Conservation (phyloP, 2,888 invertebrate species). For the Catocala sponsa region DNA sequence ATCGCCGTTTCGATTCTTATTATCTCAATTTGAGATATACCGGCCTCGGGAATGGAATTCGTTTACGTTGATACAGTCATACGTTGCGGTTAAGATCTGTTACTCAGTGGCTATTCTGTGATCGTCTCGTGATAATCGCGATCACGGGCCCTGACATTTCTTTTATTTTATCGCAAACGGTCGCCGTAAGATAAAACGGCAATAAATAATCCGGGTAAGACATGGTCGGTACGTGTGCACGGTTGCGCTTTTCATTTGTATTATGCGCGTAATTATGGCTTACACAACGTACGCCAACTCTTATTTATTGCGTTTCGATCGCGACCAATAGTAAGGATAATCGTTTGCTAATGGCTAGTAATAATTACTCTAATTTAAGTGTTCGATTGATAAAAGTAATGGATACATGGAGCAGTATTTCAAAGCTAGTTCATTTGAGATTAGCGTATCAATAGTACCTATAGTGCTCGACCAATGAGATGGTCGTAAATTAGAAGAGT, state of each 20-base stretch:
- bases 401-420: constrained; percentile 16
- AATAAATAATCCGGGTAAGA: constrained; percentile 83
- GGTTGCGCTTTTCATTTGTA: constrained; percentile 82
- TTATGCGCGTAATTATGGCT: constrained; percentile 82
- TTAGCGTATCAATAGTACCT: constrained; percentile 8
- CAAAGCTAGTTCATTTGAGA: constrained; percentile 26
- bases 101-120: constrained; percentile 74
- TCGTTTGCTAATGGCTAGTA: constrained; percentile 69
- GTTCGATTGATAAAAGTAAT: constrained; percentile 44
- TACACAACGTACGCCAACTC: constrained; percentile 60
- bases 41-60: constrained; percentile 46
- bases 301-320: constrained; percentile 67
- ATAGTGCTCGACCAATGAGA: neutral
- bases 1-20: constrained; percentile 48
- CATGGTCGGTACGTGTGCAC: constrained; percentile 75
- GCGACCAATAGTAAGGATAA: constrained; percentile 66
- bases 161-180: constrained; percentile 85
- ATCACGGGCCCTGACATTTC: constrained; percentile 83
- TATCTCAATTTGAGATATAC: neutral
- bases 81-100: constrained; percentile 49
- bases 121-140: constrained; percentile 84
- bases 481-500: neutral
- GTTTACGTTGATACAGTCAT: constrained; percentile 29
- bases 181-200: constrained; percentile 81
- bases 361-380: constrained; percentile 71